Conservation (phyloP, 2,113 vertebrate genomes). For the Mustelus asterias region DNA sequence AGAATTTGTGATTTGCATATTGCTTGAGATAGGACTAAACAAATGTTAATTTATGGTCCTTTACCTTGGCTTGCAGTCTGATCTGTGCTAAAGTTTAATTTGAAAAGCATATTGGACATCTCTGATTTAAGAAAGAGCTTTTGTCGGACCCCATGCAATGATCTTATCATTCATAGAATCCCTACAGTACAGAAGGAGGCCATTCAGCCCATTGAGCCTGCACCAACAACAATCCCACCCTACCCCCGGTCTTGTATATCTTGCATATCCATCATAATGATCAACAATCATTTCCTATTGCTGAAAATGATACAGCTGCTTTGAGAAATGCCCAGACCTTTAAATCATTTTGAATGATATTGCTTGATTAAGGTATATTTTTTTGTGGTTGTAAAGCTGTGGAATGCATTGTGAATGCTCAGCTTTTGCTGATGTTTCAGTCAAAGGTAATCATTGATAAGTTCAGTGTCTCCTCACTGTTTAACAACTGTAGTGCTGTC, state of each 20-base stretch:
- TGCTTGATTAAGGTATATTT: not conserved
- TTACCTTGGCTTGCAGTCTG: not conserved
- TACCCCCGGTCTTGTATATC: not conserved
- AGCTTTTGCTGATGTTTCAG: not conserved
- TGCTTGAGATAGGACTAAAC: too few relatives aligned
- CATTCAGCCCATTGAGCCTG: too few relatives aligned
- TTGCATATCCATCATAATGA: not conserved
- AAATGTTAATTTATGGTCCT: not conserved
- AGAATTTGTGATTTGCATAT: not conserved
- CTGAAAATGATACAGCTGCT: not conserved
- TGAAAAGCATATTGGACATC: not conserved
- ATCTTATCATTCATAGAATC: too few relatives aligned
- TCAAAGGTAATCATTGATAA: not conserved
- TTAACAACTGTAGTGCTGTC: not conserved
- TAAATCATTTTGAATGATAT: not conserved
- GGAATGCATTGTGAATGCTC: not conserved
- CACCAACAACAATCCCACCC: too few relatives aligned
- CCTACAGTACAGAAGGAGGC: too few relatives aligned
- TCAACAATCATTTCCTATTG: not conserved
- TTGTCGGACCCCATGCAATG: not conserved
- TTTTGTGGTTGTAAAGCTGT: not conserved
- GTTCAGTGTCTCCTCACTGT: not conserved
- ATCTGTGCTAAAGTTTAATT: not conserved
- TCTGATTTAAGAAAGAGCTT: not conserved
- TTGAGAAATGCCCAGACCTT: not conserved